phyloP scores from a whole-genome alignment of 2,888 invertebrate genomes.

The Amphipyra berbera region DNA sequence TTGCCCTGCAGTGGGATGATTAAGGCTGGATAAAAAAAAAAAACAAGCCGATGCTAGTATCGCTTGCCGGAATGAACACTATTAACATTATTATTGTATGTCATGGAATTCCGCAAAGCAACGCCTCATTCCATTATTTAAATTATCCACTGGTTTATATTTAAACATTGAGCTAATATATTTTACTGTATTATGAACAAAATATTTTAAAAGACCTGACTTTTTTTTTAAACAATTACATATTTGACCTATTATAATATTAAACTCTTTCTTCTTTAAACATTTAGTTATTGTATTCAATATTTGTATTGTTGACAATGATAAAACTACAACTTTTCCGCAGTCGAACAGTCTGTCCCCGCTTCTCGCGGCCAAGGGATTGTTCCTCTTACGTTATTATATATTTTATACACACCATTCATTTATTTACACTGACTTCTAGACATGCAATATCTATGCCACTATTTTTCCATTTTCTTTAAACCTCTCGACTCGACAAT shows the following conservation, averaged over 20 bases:
- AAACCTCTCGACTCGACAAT: constrained; percentile 8
- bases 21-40: too few species aligned
- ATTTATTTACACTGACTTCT: constrained; percentile 34
- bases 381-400: constrained; percentile 7
- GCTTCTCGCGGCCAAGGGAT: background rate
- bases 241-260: constrained; percentile 6
- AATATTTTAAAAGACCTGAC: constrained; percentile 8
- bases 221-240: constrained; percentile 4
- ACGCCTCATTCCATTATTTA: too few species aligned
- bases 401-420: constrained; percentile 19
- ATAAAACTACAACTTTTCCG: constrained; percentile 2
- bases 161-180: background rate
- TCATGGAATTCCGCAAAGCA: too few species aligned
- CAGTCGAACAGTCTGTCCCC: background rate
- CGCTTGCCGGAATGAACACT: too few species aligned
- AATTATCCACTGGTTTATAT: background rate
- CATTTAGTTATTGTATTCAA: constrained; percentile 26
- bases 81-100: too few species aligned
- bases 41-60: too few species aligned
- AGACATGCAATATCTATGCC: constrained; percentile 7
- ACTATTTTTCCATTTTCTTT: constrained; percentile 26
- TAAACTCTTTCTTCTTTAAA: constrained; percentile 30
- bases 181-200: constrained; percentile 5
- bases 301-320: constrained; percentile 23
- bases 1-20: too few species aligned